phyloP scores from a whole-genome alignment of 2,113 vertebrate genomes.

The Anarrhichthys ocellatus region DNA sequence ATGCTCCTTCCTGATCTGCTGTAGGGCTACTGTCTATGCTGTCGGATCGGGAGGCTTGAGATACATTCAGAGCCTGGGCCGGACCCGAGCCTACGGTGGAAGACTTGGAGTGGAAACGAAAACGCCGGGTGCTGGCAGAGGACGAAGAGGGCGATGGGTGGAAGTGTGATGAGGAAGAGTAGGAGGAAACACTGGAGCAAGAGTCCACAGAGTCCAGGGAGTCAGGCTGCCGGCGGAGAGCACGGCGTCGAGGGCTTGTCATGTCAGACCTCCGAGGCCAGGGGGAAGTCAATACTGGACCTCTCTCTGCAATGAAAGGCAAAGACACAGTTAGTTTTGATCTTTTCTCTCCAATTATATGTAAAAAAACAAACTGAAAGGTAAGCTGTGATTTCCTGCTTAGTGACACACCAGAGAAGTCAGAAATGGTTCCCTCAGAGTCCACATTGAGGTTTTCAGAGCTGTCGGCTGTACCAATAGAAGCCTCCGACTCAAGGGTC shows the following conservation, averaged over 20 bases:
- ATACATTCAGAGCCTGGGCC: slow-evolving; percentile 63
- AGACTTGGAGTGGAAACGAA: slow-evolving; percentile 91
- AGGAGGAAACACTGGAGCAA: slow-evolving; percentile 79
- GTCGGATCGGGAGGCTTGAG: slow-evolving; percentile 30
- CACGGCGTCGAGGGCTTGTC: slow-evolving; percentile 79
- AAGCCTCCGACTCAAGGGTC: slow-evolving; percentile 96
- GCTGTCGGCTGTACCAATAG: slow-evolving; percentile 96
- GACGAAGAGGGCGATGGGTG: slow-evolving; percentile 82
- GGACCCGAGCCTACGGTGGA: slow-evolving; percentile 62
- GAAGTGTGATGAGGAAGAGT: slow-evolving; percentile 82
- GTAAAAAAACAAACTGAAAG: background rate
- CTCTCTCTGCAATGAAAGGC: slow-evolving; percentile 83
- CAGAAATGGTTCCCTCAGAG: slow-evolving; percentile 88
- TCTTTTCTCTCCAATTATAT: background rate
- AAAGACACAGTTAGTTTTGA: background rate
- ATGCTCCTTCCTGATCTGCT: slow-evolving; percentile 74
- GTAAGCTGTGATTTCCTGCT: background rate
- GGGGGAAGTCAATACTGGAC: slow-evolving; percentile 74
- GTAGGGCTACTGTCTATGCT: slow-evolving; percentile 56
- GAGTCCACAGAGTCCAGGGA: slow-evolving; percentile 85
- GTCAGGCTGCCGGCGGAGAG: slow-evolving; percentile 83
- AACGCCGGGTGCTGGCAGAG: slow-evolving; percentile 84
- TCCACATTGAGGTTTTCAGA: slow-evolving; percentile 94
- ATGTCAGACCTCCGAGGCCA: slow-evolving; percentile 83
- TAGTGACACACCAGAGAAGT: slow-evolving; percentile 85